These are phyloP conservation scores for Phengaris alcon DNA, from an alignment of 2,888 invertebrate genomes.

Conservation along the genomic window DNA sequence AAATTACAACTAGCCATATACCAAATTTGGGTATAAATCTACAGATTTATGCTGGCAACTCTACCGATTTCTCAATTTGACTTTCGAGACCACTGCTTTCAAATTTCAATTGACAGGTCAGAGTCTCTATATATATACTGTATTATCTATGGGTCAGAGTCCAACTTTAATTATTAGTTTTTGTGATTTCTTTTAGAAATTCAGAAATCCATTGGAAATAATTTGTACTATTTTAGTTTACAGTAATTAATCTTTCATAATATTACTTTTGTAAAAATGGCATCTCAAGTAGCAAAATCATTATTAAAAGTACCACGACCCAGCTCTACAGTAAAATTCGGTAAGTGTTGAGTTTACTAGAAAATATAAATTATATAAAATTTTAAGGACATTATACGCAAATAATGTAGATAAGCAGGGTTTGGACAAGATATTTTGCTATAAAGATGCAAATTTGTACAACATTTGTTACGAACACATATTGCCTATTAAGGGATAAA, in stretches of 20 bases:
- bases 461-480: background rate
- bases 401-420: background rate
- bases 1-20: too few relatives aligned
- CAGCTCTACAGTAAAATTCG: constrained; percentile 66
- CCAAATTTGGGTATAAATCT: too few relatives aligned
- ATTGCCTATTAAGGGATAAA: constrained; percentile 36
- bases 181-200: constrained; percentile 17
- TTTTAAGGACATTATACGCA: background rate
- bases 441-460: background rate
- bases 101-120: constrained; percentile 55
- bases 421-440: background rate
- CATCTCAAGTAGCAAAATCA: constrained; percentile 70
- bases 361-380: background rate
- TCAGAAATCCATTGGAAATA: background rate
- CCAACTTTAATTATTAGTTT: constrained; percentile 62
- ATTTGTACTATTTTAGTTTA: constrained; percentile 42
- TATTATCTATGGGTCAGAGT: too few relatives aligned
- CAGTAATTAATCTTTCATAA: background rate
- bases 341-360: constrained; percentile 45
- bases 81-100: constrained; percentile 15
- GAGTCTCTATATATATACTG: too few relatives aligned
- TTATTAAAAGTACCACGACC: constrained; percentile 61
- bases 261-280: constrained; percentile 50
- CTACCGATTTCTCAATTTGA: too few relatives aligned
- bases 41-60: too few relatives aligned